Evolutionary conservation across 2,113 vertebrate genomes (phyloP), one percentile per base, ranked within the genome.

Genomic region (Anhinga anhinga): DNA sequence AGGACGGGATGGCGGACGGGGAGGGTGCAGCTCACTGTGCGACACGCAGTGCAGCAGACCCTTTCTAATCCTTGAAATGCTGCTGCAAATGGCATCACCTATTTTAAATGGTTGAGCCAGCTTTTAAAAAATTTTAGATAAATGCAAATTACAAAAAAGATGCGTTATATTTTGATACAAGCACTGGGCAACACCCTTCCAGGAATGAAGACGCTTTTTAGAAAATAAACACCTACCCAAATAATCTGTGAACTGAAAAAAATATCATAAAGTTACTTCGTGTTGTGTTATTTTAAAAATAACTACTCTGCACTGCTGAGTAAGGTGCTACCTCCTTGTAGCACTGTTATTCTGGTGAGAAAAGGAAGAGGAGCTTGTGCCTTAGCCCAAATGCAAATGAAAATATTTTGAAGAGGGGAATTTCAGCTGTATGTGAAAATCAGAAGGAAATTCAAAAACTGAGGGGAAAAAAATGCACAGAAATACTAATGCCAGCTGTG

Each of bases 171-270:
- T 81, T 74, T 78, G 40, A 53, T 69, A 44, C 11, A 56, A 49
- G 69, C 29, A 21, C n/a, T 61, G 63, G 40, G 30, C 47, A 65
- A 22, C 73, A 66, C 34, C 44, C 36, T 94, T 61, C 65, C 62
- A 76, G 86, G 67, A 62, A 65, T 7, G 7, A 69, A 49, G 38
- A 47, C 12, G 50, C 14, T 73, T 88, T 88, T 73, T 80, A 81
- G 83, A 88, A 95, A 83, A 78, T 30, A 87, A 84, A 77, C 45
- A 89, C 34, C 49, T 85, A 79, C 23, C 34, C 34, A 88, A 50
- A 45, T 71, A 78, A 74, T 32, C 40, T 81, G 30, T 81, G 45
- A 92, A 61, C 20, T 40, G 32, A 23, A 74, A 71, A 80, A 38
- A 52, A 69, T 0, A 22, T 6, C 52, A 44, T 40, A 1, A 81